Evolutionary conservation across 2,797 vertebrate species (phyloP).

Genomic region (Cryptoprocta ferox): DNA sequence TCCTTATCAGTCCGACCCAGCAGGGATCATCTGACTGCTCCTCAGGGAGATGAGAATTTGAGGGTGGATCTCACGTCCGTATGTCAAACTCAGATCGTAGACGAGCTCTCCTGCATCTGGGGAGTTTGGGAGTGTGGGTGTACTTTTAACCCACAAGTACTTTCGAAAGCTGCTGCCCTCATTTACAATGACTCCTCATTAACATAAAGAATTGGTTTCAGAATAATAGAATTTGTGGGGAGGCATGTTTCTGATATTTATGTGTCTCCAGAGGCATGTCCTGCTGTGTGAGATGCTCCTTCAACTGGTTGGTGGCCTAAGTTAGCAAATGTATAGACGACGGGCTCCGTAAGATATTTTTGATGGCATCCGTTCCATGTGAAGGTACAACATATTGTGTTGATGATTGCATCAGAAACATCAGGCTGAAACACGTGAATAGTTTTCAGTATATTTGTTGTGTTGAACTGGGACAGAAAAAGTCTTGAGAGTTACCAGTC

Average conservation of each 20-base stretch:
- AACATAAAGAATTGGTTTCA: not conserved
- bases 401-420: not conserved
- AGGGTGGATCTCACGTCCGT: slow-evolving; percentile 44
- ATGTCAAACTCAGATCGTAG: not conserved
- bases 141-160: not conserved
- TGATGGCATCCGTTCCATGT: not conserved
- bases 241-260: not conserved
- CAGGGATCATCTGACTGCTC: slow-evolving; percentile 53
- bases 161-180: slow-evolving; percentile 11
- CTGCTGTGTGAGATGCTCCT: not conserved
- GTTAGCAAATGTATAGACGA: not conserved
- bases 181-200: not conserved
- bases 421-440: not conserved
- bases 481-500: not conserved
- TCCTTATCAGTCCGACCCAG: slow-evolving; percentile 71
- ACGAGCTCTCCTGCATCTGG: not conserved
- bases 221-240: not conserved
- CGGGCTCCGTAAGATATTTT: not conserved
- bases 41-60: slow-evolving; percentile 62
- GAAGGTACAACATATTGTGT: not conserved
- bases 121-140: not conserved
- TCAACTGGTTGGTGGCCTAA: not conserved
- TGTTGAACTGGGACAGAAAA: not conserved
- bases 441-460: not conserved
- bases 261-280: not conserved